These are phyloP conservation scores for Vultur gryphus DNA, from an alignment of 2,797 vertebrate genomes.

Conservation along the genomic window DNA sequence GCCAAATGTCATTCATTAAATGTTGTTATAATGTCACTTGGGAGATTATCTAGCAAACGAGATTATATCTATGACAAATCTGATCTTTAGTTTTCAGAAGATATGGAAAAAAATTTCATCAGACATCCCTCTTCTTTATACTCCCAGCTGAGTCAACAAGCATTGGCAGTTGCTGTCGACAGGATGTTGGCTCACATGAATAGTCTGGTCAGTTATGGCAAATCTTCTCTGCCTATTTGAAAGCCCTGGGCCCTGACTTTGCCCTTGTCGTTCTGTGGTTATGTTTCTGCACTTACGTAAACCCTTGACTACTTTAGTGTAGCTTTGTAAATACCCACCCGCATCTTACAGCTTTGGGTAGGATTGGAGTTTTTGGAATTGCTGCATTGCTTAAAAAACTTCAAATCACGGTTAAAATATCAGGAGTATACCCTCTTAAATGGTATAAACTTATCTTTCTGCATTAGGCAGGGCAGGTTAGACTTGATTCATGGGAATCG, in stretches of 20 bases:
- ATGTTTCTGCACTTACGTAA: not conserved
- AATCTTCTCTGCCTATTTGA: not conserved
- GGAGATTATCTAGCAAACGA: not conserved
- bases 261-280: not conserved
- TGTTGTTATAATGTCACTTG: not conserved
- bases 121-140: not conserved
- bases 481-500: not conserved
- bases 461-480: not conserved
- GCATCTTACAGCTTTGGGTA: not conserved
- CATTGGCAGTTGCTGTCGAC: not conserved
- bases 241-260: not conserved
- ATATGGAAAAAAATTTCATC: not conserved
- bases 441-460: not conserved
- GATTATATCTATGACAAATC: not conserved
- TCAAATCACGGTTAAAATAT: accelerated
- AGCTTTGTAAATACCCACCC: not conserved
- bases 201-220: not conserved
- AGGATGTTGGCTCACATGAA: not conserved
- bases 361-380: not conserved
- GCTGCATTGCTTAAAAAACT: not conserved
- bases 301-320: accelerated
- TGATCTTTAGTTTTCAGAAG: not conserved
- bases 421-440: not conserved
- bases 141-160: not conserved
- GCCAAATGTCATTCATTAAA: not conserved